phyloP scores from a whole-genome alignment of 2,888 invertebrate species.

The Salticus scenicus region DNA sequence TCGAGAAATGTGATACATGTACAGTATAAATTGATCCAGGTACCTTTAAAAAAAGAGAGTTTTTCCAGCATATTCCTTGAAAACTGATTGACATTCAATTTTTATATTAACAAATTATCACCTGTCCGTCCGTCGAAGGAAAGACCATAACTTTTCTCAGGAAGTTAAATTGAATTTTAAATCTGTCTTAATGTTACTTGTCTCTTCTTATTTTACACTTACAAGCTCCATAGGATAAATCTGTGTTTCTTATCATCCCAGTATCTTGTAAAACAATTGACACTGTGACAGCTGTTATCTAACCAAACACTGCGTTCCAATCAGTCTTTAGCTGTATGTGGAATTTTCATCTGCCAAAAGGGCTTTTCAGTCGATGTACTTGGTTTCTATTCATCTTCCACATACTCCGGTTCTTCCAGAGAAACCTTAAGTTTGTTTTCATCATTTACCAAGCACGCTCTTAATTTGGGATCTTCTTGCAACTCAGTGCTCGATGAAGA shows the following conservation, averaged over 20 bases:
- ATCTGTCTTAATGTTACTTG: neutral
- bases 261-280: neutral
- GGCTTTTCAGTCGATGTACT: constrained; percentile 28
- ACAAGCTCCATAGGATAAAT: constrained; percentile 11
- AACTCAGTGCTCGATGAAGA: neutral
- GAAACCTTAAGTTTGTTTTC: constrained; percentile 9
- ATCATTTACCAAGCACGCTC: constrained; percentile 8
- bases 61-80: neutral
- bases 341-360: constrained; percentile 16
- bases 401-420: constrained; percentile 1
- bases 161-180: constrained; percentile 17
- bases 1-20: neutral
- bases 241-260: constrained; percentile 1
- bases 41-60: constrained; percentile 8
- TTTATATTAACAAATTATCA: constrained; percentile 13
- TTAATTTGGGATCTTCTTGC: constrained; percentile 1
- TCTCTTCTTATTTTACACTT: constrained; percentile 11
- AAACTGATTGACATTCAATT: constrained; percentile 20
- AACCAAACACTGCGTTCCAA: neutral
- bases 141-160: constrained; percentile 13
- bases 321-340: neutral
- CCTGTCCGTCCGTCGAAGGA: neutral
- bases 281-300: neutral
- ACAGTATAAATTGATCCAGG: constrained; percentile 6
- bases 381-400: constrained; percentile 19